Base-by-base conservation (phyloP, 2,888 invertebrate species). In the Bembecia ichneumoniformis region DNA sequence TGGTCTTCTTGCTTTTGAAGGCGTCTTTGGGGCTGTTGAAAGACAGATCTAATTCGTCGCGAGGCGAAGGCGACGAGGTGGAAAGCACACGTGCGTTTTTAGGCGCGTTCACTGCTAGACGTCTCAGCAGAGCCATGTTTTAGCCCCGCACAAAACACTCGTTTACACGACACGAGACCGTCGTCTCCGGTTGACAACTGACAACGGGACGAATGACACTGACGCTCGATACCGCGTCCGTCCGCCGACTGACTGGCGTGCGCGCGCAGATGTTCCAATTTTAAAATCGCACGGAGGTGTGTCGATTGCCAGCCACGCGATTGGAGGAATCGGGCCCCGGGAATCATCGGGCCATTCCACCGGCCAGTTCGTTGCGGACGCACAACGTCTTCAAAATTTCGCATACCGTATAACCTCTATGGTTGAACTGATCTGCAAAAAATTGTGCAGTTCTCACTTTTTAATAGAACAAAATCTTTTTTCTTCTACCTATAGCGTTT, bases 1-100 rank as follows among this genome's bases (percentile, higher is more conserved):
- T 92, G 60, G 95, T 97, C 64, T 95, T 96, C 89, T 98, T 98
- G 86, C 97, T 97, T 80, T 96, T 96, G 89, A 96, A 99, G 20
- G 98, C 95, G 60, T 96, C 96, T 65, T 92, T 89, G 20, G 95
- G 93, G 89, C 96, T 94, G 80, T 92, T 92, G 86, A 99, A 99
- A 60, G 90, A 89, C 57, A 94, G 90, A 82, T 97, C 96, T 62
- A 96, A 88, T 2, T 93, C 92, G 80, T 95, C 95, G 45, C 77
- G 77, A 9, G 67, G 64, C 10, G 66, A 54, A 46, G 56, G 58
- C 16, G 71, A 60, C 48, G 76, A 56, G 47, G 76, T 58, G 52
- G 81, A 72, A 47, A 83, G 64, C 51, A 66, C 74, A 47, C 84
- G 77, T 51, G 72, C 71, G 56, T 72, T 70, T 51, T 75, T 68